These are phyloP conservation scores for Ephialtes manifestator DNA, from an alignment of 2,888 invertebrate species.

Conservation along the genomic window DNA sequence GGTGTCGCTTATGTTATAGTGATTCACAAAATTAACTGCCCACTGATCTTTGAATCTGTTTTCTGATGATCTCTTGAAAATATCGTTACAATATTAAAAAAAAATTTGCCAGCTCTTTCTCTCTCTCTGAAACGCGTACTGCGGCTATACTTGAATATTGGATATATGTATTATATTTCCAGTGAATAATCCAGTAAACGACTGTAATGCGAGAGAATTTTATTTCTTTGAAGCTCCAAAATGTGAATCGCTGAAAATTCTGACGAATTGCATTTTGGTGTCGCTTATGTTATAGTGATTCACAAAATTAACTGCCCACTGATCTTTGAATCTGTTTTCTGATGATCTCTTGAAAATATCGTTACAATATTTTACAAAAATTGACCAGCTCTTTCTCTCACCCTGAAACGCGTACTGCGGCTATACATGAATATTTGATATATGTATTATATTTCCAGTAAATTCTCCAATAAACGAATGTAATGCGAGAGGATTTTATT, in stretches of 20 bases:
- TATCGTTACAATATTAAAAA: too few relatives aligned
- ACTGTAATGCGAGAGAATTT: conserved; percentile 39
- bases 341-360: too few relatives aligned
- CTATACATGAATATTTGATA: conserved; percentile 27
- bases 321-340: too few relatives aligned
- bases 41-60: too few relatives aligned
- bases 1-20: neutral
- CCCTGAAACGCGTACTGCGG: conserved; percentile 7
- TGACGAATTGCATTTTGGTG: neutral
- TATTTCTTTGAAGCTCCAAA: neutral
- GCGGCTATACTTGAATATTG: conserved; percentile 17
- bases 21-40: neutral
- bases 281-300: too few relatives aligned
- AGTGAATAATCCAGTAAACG: conserved; percentile 24
- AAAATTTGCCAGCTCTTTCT: neutral
- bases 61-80: too few relatives aligned
- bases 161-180: conserved; percentile 25
- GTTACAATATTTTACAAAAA: too few relatives aligned
- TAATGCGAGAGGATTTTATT: conserved; percentile 36
- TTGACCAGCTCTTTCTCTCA: conserved; percentile 21
- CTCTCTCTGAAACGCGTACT: conserved; percentile 11
- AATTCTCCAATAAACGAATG: conserved; percentile 31
- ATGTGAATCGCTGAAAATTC: neutral
- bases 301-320: too few relatives aligned
- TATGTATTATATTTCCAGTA: conserved; percentile 7